Conservation (phyloP, 1,140 invertebrate genomes). For the Araneus ventricosus region DNA sequence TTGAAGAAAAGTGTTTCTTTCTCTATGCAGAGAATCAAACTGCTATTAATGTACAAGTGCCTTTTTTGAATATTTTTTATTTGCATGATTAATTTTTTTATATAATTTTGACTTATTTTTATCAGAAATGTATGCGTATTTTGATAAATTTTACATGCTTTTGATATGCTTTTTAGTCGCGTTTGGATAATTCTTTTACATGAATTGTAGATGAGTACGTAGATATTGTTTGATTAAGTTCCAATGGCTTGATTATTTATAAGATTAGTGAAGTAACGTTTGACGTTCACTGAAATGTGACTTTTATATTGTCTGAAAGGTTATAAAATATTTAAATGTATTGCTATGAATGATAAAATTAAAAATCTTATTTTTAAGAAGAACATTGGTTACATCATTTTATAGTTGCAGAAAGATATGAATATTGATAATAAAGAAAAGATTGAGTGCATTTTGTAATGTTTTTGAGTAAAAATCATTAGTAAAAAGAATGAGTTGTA, state of each 20-base stretch:
- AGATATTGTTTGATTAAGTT: not conserved
- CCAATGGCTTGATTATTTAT: not conserved
- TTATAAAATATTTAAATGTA: no score
- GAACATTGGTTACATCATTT: no score
- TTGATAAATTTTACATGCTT: constrained; percentile 14
- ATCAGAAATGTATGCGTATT: not conserved
- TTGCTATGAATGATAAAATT: no score
- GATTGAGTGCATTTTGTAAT: not conserved
- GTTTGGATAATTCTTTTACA: not conserved
- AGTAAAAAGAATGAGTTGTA: not conserved
- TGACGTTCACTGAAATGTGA: no score
- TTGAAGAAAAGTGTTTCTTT: not conserved
- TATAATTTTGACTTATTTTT: not conserved
- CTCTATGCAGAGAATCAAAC: not conserved
- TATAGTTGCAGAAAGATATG: no score
- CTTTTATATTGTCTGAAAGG: no score
- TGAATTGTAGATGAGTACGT: not conserved
- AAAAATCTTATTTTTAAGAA: no score
- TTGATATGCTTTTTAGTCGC: constrained; percentile 18
- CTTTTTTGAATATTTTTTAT: not conserved
- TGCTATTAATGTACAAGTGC: constrained; percentile 34
- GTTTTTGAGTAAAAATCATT: not conserved
- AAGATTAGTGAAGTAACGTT: no score
- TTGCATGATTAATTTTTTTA: constrained; percentile 31
- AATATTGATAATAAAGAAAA: no score